Base-by-base conservation (phyloP, 2,888 invertebrate species). In the Camponotus fellah region DNA sequence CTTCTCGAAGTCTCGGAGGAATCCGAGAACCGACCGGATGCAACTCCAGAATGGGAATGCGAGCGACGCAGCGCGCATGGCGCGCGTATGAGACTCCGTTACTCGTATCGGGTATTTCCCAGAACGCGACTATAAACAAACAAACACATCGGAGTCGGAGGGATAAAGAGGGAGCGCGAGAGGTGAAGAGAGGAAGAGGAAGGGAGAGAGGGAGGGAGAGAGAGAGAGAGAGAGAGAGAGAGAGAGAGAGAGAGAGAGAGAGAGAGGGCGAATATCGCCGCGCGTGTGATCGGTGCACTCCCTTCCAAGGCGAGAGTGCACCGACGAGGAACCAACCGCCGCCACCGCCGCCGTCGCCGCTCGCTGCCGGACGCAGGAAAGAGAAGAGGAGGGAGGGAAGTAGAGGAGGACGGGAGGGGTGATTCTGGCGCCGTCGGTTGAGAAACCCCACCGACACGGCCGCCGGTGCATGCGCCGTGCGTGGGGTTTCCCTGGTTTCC, bases 71-170 rank as follows among this genome's bases (percentile, higher is more conserved):
- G 76, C 65, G 21, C 75, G 62, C 53, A 12, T 40, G 53, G 56
- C 68, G 79, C 37, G 90, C 91, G 90, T 86, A 82, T 88, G 85
- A 86, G 91, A 92, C 92, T 93, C 94, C 94, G 94, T 94, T 94
- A 94, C 92, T 92, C 93, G 94, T 91, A 89, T 91, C 92, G 91
- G 92, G 92, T 92, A 92, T 93, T 93, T 94, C 94, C 92, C 92
- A 93, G 94, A 94, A 94, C 91, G 92, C 92, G 91, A 91, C 93
- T 93, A 93, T 94, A 94, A 94, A 94, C 94, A 93, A 94, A 93
- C 93, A 93, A 92, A 92, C 90, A 92, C 90, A 90, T 89, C 85
- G 85, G 53, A 68, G 79, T 58, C 64, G 60, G 53, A 2, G 53
- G 87, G 88, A 89, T 75, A 82, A 82, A n/a, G 75, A 62, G 71